Evolutionary conservation across 2,113 vertebrate genomes (phyloP), one percentile per base, ranked within the genome.

Genomic region (Neomonachus schauinslandi): DNA sequence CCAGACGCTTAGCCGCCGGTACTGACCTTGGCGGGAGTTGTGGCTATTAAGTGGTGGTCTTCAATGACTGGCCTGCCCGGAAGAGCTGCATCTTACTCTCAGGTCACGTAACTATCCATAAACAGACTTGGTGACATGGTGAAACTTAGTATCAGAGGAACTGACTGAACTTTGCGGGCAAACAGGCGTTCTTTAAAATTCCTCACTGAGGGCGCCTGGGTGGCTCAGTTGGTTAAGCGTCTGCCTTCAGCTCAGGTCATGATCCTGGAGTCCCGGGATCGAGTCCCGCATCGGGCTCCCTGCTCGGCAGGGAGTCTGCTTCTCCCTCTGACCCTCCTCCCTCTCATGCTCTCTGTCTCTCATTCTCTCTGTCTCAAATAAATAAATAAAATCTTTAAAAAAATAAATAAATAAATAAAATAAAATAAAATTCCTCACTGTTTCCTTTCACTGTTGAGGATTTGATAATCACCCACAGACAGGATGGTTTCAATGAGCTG

Each of bases 11-110:
- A 42, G 83, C 28, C 18, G 33, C 55, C 63, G 2, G n/a, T 10
- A 21, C 79, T 22, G 61, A 89, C 39, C 82, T 22, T 8, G 2
- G 63, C 0, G 0, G 26, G 39, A 4, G 36, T 4, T 28, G 72
- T 33, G 19, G 2, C 19, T 12, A 36, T 3, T 11, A 18, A 7
- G 28, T 1, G 19, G 28, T 28, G 6, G 8, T 5, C n/a, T 0
- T 26, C 51, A 12, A 16, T 18, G 80, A 21, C 71, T 31, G 31
- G 49, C 59, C 57, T 33, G 6, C 51, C 22, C 24, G 1, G 49
- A 33, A 55, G 19, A 26, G 42, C 72, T 7, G 12, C 67, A 7
- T 16, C 72, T 15, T 1, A 33, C 53, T 22, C 74, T n/a, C 33
- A 31, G 24, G 61, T 46, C 46, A 72, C 33, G 4, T 39, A 31